Conservation (phyloP, 2,113 vertebrate genomes). For the Dendropsophus ebraccatus region DNA sequence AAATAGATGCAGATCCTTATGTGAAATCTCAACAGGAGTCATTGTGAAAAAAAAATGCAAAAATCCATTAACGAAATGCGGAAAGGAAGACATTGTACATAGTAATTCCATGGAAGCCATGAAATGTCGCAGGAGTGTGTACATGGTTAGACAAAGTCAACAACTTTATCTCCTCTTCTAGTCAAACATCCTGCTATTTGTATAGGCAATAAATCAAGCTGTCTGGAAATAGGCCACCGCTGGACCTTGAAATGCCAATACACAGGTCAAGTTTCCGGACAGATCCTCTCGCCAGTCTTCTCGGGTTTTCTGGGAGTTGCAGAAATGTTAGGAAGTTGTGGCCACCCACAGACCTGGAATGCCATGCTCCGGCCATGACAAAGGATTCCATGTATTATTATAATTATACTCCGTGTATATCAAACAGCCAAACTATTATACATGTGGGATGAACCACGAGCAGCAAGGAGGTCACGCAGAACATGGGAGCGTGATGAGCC, state of each 20-base stretch:
- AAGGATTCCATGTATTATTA: background rate
- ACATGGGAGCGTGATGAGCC: background rate
- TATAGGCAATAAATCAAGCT: slow-evolving; percentile 33
- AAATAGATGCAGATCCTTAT: too few relatives aligned
- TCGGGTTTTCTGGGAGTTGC: slow-evolving; percentile 30
- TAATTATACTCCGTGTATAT: background rate
- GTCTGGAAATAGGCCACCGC: slow-evolving; percentile 4
- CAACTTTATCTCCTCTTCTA: slow-evolving; percentile 32
- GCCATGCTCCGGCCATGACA: background rate
- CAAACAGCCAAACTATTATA: background rate
- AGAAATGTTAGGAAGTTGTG: background rate
- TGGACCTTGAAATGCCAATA: slow-evolving; percentile 32
- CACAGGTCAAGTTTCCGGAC: slow-evolving; percentile 42
- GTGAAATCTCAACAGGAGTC: too few relatives aligned
- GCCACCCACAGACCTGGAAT: slow-evolving; percentile 12
- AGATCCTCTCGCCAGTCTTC: background rate
- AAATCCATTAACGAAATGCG: too few relatives aligned
- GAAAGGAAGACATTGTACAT: too few relatives aligned
- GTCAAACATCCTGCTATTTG: slow-evolving; percentile 52
- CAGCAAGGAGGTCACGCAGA: background rate
- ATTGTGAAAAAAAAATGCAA: too few relatives aligned
- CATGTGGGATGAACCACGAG: background rate
- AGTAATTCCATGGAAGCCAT: background rate
- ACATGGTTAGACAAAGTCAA: background rate
- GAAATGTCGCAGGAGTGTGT: background rate